Conservation (phyloP, 64 coral and sea anemone species). For the Montipora capricornis region DNA sequence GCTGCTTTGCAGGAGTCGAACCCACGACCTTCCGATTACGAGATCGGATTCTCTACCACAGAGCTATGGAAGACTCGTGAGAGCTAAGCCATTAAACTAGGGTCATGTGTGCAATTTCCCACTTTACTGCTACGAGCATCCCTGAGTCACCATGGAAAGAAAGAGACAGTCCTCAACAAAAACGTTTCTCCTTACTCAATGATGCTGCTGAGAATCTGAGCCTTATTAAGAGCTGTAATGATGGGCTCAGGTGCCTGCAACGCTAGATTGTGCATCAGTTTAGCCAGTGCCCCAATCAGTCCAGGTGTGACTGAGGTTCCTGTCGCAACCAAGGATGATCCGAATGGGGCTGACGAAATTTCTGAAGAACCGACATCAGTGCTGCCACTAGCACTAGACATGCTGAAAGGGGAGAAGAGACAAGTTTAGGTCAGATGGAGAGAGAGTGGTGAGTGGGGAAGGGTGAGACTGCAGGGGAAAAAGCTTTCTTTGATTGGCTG, state of each 20-base stretch:
- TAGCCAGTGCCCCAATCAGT: conserved; percentile 73
- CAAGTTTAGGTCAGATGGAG: background rate
- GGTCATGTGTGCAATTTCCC: too few species aligned
- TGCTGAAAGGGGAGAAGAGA: conserved; percentile 17
- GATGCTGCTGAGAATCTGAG: conserved; percentile 41
- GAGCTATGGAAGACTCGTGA: too few species aligned
- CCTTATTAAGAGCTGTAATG: conserved; percentile 71
- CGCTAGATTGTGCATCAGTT: conserved; percentile 76
- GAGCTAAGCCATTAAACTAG: too few species aligned
- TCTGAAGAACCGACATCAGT: conserved; percentile 25
- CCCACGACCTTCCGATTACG: too few species aligned
- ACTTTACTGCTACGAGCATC: too few species aligned
- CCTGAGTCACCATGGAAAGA: too few species aligned
- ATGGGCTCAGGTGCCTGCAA: conserved; percentile 45
- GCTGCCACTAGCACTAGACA: conserved; percentile 79
- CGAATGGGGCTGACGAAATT: conserved; percentile 27
- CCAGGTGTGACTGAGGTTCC: conserved; percentile 74
- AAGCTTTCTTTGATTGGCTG: background rate
- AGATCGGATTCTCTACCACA: too few species aligned
- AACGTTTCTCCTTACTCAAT: background rate
- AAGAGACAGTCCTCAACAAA: background rate
- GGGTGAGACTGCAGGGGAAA: too few species aligned
- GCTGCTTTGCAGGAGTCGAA: too few species aligned
- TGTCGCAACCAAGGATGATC: conserved; percentile 29
- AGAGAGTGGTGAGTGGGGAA: too few species aligned